These are phyloP conservation scores for Carassius carassius DNA, from an alignment of 2,113 vertebrate genomes.

Conservation along the genomic window DNA sequence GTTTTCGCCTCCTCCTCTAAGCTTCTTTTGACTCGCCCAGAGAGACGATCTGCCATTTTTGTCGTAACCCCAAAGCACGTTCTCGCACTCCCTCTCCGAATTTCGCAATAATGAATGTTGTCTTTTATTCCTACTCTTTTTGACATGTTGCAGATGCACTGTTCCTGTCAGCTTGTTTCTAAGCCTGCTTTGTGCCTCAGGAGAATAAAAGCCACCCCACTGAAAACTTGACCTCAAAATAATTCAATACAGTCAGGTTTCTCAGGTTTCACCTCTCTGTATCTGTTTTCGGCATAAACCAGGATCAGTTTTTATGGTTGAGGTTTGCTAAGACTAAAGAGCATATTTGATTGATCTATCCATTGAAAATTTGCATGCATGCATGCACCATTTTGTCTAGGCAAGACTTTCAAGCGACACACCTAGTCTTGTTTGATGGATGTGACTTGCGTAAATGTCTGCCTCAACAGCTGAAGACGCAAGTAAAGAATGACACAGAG, in stretches of 20 bases:
- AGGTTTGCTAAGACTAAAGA: not conserved
- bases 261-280: not conserved
- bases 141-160: constrained; percentile 33
- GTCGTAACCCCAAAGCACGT: not conserved
- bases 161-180: not conserved
- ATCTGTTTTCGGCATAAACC: not conserved
- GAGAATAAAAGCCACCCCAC: not conserved
- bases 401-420: not conserved
- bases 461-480: constrained; percentile 30
- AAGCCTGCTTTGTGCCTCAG: not conserved
- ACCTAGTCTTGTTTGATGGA: not conserved
- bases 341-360: not conserved
- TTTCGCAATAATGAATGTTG: constrained; percentile 28
- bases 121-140: not conserved
- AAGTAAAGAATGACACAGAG: constrained; percentile 41
- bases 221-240: constrained; percentile 17
- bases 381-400: not conserved
- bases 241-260: not conserved
- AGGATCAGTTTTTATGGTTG: not conserved
- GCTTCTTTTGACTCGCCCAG: constrained; percentile 1
- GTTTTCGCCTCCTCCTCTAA: constrained; percentile 27
- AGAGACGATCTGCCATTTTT: not conserved
- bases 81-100: constrained; percentile 32
- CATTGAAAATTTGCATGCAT: not conserved
- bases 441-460: constrained; percentile 41